Evolutionary conservation across 1,140 invertebrate genomes (phyloP).

Genomic region (Lasioglossum albipes): DNA sequence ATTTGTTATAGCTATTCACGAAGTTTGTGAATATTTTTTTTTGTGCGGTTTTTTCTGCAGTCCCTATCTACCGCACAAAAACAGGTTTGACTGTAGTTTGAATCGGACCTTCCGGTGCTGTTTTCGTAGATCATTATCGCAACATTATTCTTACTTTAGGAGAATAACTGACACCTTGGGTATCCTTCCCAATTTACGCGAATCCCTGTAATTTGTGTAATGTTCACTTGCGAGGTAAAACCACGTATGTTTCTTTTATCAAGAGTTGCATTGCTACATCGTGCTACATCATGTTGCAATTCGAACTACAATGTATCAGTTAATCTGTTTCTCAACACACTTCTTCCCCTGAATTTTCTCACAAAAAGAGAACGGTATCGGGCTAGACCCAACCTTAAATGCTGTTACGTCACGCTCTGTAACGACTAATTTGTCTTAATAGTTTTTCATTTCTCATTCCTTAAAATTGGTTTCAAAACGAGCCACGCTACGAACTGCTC

Average conservation of each 20-base stretch:
- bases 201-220: no score
- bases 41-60: no score
- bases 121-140: no score
- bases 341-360: not conserved
- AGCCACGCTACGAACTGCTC: not conserved
- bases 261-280: not conserved
- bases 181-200: no score
- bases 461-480: not conserved
- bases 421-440: not conserved
- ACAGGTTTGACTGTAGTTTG: no score
- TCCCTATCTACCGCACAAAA: no score
- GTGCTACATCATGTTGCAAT: not conserved
- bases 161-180: no score
- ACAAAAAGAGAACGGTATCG: constrained; percentile 1
- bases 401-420: not conserved
- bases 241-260: not conserved
- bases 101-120: no score
- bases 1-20: no score
- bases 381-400: not conserved
- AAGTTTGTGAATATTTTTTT: no score
- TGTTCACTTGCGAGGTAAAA: not conserved
- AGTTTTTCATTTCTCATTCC: not conserved
- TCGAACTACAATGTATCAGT: not conserved
- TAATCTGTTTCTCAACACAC: not conserved
- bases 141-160: no score